Evolutionary conservation across 1,140 invertebrate species (phyloP), one percentile per base, ranked within the genome.

Genomic region (Philopotamus ludificatus): DNA sequence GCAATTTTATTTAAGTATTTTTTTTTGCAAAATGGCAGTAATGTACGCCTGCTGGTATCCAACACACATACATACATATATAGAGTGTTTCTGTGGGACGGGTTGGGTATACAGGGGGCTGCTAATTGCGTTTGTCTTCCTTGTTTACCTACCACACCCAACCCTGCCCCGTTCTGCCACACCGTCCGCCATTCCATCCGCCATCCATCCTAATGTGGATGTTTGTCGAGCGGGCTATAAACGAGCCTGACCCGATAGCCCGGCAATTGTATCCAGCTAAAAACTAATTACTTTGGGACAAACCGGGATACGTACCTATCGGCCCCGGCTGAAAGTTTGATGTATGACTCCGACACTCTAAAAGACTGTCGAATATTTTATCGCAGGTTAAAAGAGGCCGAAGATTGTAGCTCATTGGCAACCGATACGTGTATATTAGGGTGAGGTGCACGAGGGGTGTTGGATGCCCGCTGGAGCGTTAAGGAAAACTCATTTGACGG

Each of bases 401-500:
- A 7, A 34, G 28, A 12, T 12, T 34, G 28, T 7, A 34, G 4
- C 28, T 34, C 12, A 34, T 34, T 34, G 28, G 28, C 28, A 34
- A 34, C 28, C 12, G 28, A 34, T 34, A 34, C 28, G 12, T 34
- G 12, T 12, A 34, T 12, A 34, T 34, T 12, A 34, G 28, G 28
- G 28, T 12, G 28, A 12, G 28, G 4, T 58, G 12, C 23, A 23
- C 47, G 42, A 25, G 22, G 42, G 42, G 57, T 60, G 42, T 60
- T 26, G 41, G 42, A 60, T 39, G 44, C 15, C 44, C 57, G 47
- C 41, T 42, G 57, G 47, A 60, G 34, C 57, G 57, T 60, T 60
- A 60, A 60, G 57, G 57, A 60, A 60, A 60, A 60, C 57, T 60
- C 57, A 60, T 60, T 60, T 60, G 57, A 60, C 57, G 57, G 57